Conservation (phyloP, 1,140 invertebrate species). For the Archivesica marissinica region DNA sequence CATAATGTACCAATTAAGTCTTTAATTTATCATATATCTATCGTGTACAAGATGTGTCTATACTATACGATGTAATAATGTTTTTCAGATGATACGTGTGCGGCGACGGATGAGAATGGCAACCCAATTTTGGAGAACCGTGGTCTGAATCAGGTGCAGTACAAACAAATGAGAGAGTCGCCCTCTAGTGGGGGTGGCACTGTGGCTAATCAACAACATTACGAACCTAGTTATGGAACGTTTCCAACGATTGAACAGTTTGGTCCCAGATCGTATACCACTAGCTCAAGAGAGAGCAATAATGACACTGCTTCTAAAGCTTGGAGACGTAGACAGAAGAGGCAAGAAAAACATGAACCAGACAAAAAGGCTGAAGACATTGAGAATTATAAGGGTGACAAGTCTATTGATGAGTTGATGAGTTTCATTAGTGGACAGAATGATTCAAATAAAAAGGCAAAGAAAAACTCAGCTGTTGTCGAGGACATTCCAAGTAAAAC, state of each 20-base stretch:
- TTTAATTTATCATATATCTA: no score
- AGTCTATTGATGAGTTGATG: constrained; percentile 71
- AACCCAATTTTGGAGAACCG: constrained; percentile 53
- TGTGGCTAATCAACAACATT: constrained; percentile 7
- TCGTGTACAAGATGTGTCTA: no score
- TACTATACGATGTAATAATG: no score
- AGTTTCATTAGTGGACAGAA: constrained; percentile 72
- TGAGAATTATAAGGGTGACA: constrained; percentile 73
- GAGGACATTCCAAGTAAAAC: constrained; percentile 59
- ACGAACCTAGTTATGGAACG: constrained; percentile 27
- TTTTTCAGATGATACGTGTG: constrained; percentile 68
- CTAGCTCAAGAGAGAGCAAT: constrained; percentile 10
- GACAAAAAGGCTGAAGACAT: constrained; percentile 67
- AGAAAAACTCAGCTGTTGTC: constrained; percentile 54
- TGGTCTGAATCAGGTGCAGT: constrained; percentile 35
- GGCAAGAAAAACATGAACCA: constrained; percentile 60
- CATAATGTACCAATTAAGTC: no score
- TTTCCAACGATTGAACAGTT: constrained; percentile 6
- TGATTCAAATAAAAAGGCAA: constrained; percentile 67
- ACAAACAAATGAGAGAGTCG: constrained; percentile 74
- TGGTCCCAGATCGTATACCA: not conserved
- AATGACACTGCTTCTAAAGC: not conserved
- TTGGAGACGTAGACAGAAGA: constrained; percentile 56
- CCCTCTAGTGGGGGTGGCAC: constrained; percentile 49
- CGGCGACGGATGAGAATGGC: constrained; percentile 60